phyloP scores from a whole-genome alignment of 1,140 invertebrate genomes.

The Eulimnadia texana region DNA sequence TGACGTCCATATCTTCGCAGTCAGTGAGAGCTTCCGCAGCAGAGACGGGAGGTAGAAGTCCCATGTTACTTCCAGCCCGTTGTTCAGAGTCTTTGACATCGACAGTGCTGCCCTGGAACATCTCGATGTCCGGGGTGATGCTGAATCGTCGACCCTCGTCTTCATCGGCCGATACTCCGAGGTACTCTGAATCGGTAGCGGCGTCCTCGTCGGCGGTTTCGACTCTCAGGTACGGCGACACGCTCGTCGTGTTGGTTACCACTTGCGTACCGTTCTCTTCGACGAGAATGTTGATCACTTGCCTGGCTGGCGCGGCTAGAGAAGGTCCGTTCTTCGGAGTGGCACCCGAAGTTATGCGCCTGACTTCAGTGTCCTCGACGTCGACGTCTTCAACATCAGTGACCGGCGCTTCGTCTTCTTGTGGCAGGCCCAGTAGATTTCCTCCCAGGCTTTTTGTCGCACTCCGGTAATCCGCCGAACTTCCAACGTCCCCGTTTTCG shows the following conservation, averaged over 20 bases:
- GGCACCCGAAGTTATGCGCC: conserved; percentile 15
- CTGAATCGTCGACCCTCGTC: neutral
- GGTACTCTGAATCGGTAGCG: conserved; percentile 33
- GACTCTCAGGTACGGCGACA: neutral
- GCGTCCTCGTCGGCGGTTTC: conserved; percentile 22
- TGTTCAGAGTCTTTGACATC: conserved; percentile 19
- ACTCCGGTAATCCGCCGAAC: neutral
- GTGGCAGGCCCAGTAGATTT: neutral
- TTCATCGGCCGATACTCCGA: conserved; percentile 29
- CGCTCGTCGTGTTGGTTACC: neutral
- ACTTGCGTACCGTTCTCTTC: conserved; percentile 14
- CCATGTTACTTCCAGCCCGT: neutral
- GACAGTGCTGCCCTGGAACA: conserved; percentile 13
- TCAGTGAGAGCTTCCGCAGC: conserved; percentile 28
- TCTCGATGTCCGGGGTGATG: conserved; percentile 17
- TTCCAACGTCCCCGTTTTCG: neutral
- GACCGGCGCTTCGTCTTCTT: neutral
- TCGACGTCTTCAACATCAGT: conserved; percentile 31
- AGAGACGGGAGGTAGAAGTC: neutral
- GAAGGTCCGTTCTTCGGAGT: conserved; percentile 12
- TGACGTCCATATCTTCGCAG: conserved; percentile 36
- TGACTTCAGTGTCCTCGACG: conserved; percentile 22
- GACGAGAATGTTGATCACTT: conserved; percentile 10
- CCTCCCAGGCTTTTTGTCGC: neutral
- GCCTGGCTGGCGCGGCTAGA: neutral